Evolutionary conservation across 1,140 invertebrate genomes (phyloP).

Genomic region (Solenopsis invicta): DNA sequence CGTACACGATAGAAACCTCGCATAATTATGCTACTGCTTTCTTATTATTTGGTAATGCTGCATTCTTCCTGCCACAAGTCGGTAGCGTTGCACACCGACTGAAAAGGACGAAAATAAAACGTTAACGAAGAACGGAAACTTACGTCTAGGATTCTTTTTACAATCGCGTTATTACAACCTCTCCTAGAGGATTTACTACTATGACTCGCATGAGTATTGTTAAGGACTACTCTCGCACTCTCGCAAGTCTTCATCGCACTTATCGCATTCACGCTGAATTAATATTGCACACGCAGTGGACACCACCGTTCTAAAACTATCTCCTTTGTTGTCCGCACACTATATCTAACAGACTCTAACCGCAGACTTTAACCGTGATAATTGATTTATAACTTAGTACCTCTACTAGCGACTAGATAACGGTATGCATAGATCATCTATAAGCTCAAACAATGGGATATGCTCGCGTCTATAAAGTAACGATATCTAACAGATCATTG

Average conservation of each 20-base stretch:
- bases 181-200: too few species aligned
- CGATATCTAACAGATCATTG: slow-evolving; percentile 65
- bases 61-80: slow-evolving; percentile 40
- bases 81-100: not conserved
- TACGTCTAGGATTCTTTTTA: slow-evolving; percentile 37
- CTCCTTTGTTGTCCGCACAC: slow-evolving; percentile 15
- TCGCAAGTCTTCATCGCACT: not conserved
- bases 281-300: slow-evolving; percentile 10
- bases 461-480: slow-evolving; percentile 62
- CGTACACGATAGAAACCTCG: slow-evolving; percentile 4
- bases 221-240: slow-evolving; percentile 36
- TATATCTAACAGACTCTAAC: slow-evolving; percentile 41
- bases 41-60: slow-evolving; percentile 66
- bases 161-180: too few species aligned
- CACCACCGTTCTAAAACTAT: slow-evolving; percentile 11
- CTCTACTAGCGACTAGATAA: slow-evolving; percentile 75
- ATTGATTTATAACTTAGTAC: slow-evolving; percentile 62
- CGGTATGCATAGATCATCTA: slow-evolving; percentile 77
- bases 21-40: not conserved
- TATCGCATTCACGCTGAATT: not conserved
- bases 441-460: slow-evolving; percentile 79
- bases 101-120: slow-evolving; percentile 27
- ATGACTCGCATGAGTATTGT: not conserved
- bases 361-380: slow-evolving; percentile 2
- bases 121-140: slow-evolving; percentile 62